Evolutionary conservation across 2,888 invertebrate species (phyloP).

Genomic region (Pedicia rivosa): DNA sequence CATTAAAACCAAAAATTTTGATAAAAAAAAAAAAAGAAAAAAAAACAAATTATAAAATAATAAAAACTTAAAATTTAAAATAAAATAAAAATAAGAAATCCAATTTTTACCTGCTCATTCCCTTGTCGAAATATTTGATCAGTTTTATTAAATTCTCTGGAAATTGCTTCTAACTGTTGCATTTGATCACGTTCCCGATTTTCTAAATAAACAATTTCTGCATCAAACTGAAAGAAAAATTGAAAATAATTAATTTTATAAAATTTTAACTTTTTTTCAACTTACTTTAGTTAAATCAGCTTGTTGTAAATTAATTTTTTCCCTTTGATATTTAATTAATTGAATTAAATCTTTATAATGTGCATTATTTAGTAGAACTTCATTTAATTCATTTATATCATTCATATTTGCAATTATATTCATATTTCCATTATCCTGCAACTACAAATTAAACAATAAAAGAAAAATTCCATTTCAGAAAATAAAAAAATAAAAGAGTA

Average conservation of each 20-base stretch:
- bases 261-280: slow-evolving; percentile 2
- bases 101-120: slow-evolving; percentile 55
- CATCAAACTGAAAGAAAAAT: slow-evolving; percentile 49
- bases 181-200: slow-evolving; percentile 76
- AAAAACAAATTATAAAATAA: not conserved
- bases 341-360: slow-evolving; percentile 72
- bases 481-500: too few relatives aligned
- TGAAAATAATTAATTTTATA: not conserved
- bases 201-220: slow-evolving; percentile 84
- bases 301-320: slow-evolving; percentile 78
- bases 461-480: too few relatives aligned
- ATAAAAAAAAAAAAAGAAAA: not conserved
- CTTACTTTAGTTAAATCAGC: slow-evolving; percentile 76
- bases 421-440: slow-evolving; percentile 19
- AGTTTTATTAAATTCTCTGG: slow-evolving; percentile 65
- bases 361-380: slow-evolving; percentile 41
- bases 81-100: not conserved
- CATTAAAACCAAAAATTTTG: not conserved
- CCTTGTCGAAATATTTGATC: slow-evolving; percentile 61
- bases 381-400: slow-evolving; percentile 24
- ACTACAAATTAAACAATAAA: too few relatives aligned
- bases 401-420: slow-evolving; percentile 10
- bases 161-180: slow-evolving; percentile 65
- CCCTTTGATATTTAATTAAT: slow-evolving; percentile 79
- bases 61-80: not conserved